phyloP scores from a whole-genome alignment of 1,140 invertebrate genomes.

The Bombus polaris region DNA sequence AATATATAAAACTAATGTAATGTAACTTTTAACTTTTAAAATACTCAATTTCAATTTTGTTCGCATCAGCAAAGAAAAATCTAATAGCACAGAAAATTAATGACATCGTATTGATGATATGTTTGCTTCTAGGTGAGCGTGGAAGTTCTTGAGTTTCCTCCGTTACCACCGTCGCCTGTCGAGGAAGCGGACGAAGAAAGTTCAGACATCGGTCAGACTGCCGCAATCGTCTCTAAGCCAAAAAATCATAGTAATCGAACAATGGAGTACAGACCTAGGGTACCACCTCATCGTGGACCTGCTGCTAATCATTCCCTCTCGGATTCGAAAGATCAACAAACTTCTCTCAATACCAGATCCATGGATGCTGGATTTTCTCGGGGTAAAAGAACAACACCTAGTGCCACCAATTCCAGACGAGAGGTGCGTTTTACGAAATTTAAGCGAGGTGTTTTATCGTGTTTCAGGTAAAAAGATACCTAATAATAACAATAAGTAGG shows the following conservation, averaged over 20 bases:
- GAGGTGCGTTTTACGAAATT: slow-evolving; percentile 77
- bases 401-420: slow-evolving; percentile 86
- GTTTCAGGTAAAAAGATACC: not conserved
- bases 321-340: slow-evolving; percentile 82
- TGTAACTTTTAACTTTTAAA: too few relatives aligned
- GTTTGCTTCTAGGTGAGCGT: slow-evolving; percentile 81
- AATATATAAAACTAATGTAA: too few relatives aligned
- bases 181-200: slow-evolving; percentile 90
- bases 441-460: not conserved
- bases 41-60: too few relatives aligned
- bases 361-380: slow-evolving; percentile 90
- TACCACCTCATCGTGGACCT: slow-evolving; percentile 88
- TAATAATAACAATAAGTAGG: not conserved
- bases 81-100: too few relatives aligned
- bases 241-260: slow-evolving; percentile 76
- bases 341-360: slow-evolving; percentile 89
- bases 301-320: slow-evolving; percentile 74
- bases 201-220: slow-evolving; percentile 85
- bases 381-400: slow-evolving; percentile 85
- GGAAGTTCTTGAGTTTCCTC: slow-evolving; percentile 88
- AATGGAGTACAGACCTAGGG: slow-evolving; percentile 83
- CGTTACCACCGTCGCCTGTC: slow-evolving; percentile 89
- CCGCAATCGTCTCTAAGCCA: slow-evolving; percentile 75
- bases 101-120: not conserved
- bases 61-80: too few relatives aligned